phyloP scores from a whole-genome alignment of 1,140 invertebrate genomes.

The Trichonephila clavata region DNA sequence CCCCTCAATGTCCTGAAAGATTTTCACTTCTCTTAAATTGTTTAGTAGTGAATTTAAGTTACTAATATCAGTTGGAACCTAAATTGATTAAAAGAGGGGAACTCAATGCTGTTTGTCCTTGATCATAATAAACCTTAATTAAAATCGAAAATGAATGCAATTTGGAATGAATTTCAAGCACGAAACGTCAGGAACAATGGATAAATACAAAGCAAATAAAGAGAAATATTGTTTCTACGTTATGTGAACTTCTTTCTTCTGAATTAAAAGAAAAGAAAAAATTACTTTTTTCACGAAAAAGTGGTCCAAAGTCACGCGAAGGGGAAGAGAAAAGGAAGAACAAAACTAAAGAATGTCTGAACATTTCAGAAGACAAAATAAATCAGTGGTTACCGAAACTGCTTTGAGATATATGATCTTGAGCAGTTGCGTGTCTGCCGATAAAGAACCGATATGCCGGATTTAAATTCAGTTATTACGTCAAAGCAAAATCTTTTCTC shows the following conservation, averaged over 20 bases:
- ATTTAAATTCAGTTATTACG: slow-evolving; percentile 66
- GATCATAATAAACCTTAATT: too few species aligned
- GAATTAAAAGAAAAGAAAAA: background rate
- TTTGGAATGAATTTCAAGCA: background rate
- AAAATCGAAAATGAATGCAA: too few species aligned
- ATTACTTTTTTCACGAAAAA: background rate
- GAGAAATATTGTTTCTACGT: too few species aligned
- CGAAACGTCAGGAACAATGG: background rate
- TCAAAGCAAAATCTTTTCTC: background rate
- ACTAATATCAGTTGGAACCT: too few species aligned
- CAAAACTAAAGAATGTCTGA: background rate
- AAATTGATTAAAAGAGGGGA: too few species aligned
- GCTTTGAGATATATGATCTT: background rate
- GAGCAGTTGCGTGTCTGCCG: background rate
- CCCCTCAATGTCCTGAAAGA: too few species aligned
- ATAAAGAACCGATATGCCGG: background rate
- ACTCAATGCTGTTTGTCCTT: too few species aligned
- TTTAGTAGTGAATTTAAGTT: too few species aligned
- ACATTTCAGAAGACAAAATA: background rate
- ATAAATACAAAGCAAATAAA: background rate
- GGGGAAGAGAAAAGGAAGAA: background rate
- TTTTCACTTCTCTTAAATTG: too few species aligned
- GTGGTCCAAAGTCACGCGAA: background rate
- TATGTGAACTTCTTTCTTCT: background rate
- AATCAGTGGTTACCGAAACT: too few species aligned